Percentiles rank a stretch among this genome's conserved stretches.
These are phyloP conservation scores for Musca vetustissima DNA, from an alignment of 1,140 invertebrate species.

Conservation along the genomic window DNA sequence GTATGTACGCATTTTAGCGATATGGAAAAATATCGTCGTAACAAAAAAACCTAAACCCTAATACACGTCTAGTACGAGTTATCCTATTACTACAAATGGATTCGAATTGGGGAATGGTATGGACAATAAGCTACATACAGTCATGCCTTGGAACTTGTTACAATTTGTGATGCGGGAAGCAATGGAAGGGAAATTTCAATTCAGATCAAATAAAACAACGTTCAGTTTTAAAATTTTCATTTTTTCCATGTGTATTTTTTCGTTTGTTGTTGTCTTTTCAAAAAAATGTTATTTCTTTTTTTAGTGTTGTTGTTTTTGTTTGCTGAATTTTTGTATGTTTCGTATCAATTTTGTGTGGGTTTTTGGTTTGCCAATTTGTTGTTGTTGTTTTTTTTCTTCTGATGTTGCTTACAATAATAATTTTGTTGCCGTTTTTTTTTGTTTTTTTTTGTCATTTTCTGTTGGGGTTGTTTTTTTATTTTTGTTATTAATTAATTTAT, in stretches of 20 bases:
- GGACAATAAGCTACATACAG: too few species aligned
- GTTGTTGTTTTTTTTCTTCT: background rate
- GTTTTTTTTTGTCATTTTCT: background rate
- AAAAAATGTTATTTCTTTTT: background rate
- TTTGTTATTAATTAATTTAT: slow-evolving; percentile 15
- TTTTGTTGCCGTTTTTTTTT: background rate
- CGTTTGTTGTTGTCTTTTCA: slow-evolving; percentile 18
- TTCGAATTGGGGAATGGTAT: too few species aligned
- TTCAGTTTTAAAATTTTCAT: slow-evolving; percentile 15
- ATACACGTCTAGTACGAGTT: too few species aligned
- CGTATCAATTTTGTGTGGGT: slow-evolving; percentile 15
- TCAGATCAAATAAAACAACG: slow-evolving; percentile 10
- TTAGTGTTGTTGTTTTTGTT: background rate
- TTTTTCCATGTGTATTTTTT: slow-evolving; percentile 24
- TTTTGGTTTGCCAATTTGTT: slow-evolving; percentile 1
- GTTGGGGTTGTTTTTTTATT: background rate
- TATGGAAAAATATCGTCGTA: too few species aligned
- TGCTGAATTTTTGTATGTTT: background rate
- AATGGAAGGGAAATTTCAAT: too few species aligned
- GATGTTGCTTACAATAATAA: slow-evolving; percentile 13
- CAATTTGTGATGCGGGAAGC: too few species aligned
- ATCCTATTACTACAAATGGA: too few species aligned
- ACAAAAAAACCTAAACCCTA: too few species aligned
- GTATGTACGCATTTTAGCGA: too few species aligned
- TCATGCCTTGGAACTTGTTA: too few species aligned